Base-by-base conservation (phyloP, 2,888 invertebrate genomes). In the Cotesia congregata region DNA sequence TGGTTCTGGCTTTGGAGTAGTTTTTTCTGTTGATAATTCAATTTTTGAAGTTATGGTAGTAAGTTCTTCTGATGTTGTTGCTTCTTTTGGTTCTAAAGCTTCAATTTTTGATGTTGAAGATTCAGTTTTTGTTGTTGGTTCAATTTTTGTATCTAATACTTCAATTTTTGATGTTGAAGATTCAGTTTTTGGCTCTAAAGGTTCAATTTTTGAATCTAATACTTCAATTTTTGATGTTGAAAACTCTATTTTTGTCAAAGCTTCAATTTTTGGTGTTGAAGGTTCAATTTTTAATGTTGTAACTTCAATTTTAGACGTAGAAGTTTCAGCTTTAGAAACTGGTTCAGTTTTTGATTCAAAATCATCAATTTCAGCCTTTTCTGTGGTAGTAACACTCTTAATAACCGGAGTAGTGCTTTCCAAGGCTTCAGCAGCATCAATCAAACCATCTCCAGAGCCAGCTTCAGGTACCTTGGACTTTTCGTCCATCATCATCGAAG, bases 401-500 rank as follows among this genome's bases (percentile, higher is more conserved):
- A 12, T 50, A 1, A 50, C 12, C 12, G 50, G 50, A 50, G 9
- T 50, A 50, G 50, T 50, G 12, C 3, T 12, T 50, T 50, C 50
- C 12, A 12, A 50, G 12, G 1, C 12, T 12, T 50, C 50, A 50
- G 39, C 12, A 38, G 39, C 12, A 38, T 40, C 17, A 40, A 62
- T 72, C 12, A 15, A 1, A 62, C 39, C 71, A 38, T 2, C 38
- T 6, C 39, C 38, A 9, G n/a, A 15, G 5, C 0, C 59, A 39
- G 20, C 12, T 5, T 38, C 39, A 5, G 61, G 15, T n/a, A 3
- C 17, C 17, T 59, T 38, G 40, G 15, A 39, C 60, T 69, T 38
- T n/a, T 62, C 30, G 17, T 59, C 20, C 15, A 62, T 30, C 9
- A 83, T 72, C 40, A 85, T 71, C 3, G 84, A 79, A 1, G 86